These are phyloP conservation scores for Caenorhabditis remanei DNA, from an alignment of 1,140 invertebrate species.

Conservation along the genomic window DNA sequence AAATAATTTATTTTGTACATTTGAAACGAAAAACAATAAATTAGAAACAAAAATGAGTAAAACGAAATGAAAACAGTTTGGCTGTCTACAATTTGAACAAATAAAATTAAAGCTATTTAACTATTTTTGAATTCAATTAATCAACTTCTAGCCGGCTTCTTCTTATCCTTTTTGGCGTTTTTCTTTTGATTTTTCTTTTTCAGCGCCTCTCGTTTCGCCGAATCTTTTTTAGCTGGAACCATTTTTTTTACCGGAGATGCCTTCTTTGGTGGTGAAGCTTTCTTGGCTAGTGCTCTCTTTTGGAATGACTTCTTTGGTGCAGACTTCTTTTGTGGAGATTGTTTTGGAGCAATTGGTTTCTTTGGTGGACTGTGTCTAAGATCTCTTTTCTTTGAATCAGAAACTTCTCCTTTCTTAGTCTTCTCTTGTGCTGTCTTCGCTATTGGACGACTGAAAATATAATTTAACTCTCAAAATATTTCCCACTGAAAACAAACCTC, in stretches of 20 bases:
- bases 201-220: neutral
- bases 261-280: neutral
- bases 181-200: neutral
- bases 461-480: neutral
- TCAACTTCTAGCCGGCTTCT: neutral
- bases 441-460: neutral
- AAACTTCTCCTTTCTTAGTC: conserved; percentile 6
- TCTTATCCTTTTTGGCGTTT: no score
- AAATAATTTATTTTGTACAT: no score
- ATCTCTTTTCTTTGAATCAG: neutral
- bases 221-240: neutral
- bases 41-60: neutral
- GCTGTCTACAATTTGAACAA: conserved; percentile 37
- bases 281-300: neutral
- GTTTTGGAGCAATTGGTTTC: neutral
- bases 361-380: neutral
- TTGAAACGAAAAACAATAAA: no score
- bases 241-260: neutral
- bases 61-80: neutral
- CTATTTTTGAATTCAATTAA: neutral
- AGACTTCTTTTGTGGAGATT: neutral
- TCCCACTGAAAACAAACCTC: neutral
- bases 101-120: conserved; percentile 9
- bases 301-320: neutral
- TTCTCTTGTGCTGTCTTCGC: neutral